Percentiles rank a stretch among this genome's conserved stretches.
Evolutionary conservation across 2,797 vertebrate species (phyloP).

Genomic region (Uromys caudimaculatus): DNA sequence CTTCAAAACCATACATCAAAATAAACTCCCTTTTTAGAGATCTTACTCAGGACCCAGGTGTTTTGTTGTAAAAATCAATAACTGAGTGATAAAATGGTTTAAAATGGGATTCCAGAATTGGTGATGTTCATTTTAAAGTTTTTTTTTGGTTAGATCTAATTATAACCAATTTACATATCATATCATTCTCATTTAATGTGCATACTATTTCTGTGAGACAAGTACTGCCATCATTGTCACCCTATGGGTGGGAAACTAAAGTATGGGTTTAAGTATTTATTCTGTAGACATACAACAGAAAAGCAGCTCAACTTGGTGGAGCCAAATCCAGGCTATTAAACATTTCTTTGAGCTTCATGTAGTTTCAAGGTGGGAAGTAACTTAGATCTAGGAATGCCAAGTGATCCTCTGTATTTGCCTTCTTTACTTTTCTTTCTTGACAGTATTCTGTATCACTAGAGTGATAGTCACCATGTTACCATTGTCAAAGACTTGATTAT

Average conservation of each 20-base stretch:
- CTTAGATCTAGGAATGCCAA: neutral
- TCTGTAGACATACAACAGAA: neutral
- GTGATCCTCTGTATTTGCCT: neutral
- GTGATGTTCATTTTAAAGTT: neutral
- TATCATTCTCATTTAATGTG: neutral
- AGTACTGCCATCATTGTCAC: neutral
- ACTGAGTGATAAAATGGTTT: neutral
- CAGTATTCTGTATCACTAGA: neutral
- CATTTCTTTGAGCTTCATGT: neutral
- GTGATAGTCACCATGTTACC: neutral
- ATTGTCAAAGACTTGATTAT: neutral
- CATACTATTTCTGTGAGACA: neutral
- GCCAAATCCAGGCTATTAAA: neutral
- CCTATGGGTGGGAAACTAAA: neutral
- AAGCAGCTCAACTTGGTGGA: neutral
- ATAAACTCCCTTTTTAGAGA: neutral
- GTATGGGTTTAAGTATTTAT: neutral
- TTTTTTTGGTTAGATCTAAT: neutral
- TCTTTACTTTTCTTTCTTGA: neutral
- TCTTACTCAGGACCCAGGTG: neutral
- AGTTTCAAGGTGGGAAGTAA: neutral
- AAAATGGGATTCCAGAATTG: neutral
- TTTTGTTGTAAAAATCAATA: neutral
- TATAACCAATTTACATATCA: neutral
- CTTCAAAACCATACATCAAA: neutral